Base-by-base conservation (phyloP, 2,113 vertebrate species). In the Craseonycteris thonglongyai region DNA sequence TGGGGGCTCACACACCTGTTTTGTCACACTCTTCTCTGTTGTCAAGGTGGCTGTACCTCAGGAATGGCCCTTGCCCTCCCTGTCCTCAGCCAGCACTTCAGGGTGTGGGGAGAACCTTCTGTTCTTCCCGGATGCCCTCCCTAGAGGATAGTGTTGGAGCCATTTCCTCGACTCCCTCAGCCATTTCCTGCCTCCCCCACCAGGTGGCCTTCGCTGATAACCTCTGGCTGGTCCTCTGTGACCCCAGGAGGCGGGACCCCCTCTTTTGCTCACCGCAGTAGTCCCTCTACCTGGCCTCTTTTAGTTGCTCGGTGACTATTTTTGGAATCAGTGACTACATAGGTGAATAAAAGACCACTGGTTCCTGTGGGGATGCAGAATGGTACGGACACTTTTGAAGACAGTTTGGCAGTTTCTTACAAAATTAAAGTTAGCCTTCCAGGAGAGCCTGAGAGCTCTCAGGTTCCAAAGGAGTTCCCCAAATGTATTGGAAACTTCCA, bases 171-270 rank as follows among this genome's bases (percentile, higher is more conserved):
- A n/a, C 45, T 28, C 35, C 40, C 68, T 6, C 16, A 45, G 90
- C 38, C 47, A 7, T 74, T 91, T 42, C 68, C 69, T 42, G 58
- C 35, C 58, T 38, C 38, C 15, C 21, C 47, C 9, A 19, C 28
- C 47, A 22, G 71, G 71, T 18, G 22, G 35, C 11, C 21, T 13
- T 35, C 58, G 42, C 15, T 7, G 28, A 75, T 49, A 10, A n/a
- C 1, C 3, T 35, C 19, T n/a, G 33, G n/a, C 2, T 19, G 5
- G 38, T 61, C 42, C 30, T n/a, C 56, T 7, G 2, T 0, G 0
- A 15, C 30, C 78, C 13, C 51, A 24, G 35, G 24, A 56, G 74
- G 86, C 24, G 28, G 56, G 71, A 0, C 47, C 7, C 0, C 38
- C 35, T 66, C 33, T 74, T 22, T 4, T 28, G n/a, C 24, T 40